Base-by-base conservation (phyloP, 53 echinoderm and acorn worm genomes). In the Pentamera pediparva region DNA sequence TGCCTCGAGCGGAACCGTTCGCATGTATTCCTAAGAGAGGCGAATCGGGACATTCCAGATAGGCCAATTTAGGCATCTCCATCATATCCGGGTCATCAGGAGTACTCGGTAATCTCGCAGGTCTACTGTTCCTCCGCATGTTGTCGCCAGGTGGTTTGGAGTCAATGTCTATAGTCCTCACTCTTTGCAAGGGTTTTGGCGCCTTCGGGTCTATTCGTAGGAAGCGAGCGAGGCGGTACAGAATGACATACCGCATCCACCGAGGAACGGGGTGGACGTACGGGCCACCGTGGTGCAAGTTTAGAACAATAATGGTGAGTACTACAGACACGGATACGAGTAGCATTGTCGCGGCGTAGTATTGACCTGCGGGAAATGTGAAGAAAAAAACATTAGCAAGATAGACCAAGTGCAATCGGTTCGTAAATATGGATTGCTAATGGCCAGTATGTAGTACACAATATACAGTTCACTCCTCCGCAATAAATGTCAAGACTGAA, bases 311-410 rank as follows among this genome's bases (percentile, higher is more conserved):
- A 19, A 91, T 86, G 4, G 98, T 98, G 12, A 98, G 76, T 62
- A 91, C 86, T 41, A 98, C 87, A 33, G 98, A 98, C 30, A 98
- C 54, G 9, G 98, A 98, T 6, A 98, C 96, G 17, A 98, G 86
- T 19, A 98, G 74, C 98, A 98, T 98, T 2, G 98, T 98, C 11
- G 89, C 88, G 8, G 87, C 98, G 64, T 98, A 98, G 51, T 98
- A 98, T 57, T 98, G 91, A 65, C 98, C 98, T 94, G n/a, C n/a
- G n/a, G n/a, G n/a, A n/a, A n/a, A n/a, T n/a, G n/a, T n/a, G n/a
- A n/a, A n/a, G n/a, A n/a, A n/a, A n/a, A n/a, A n/a, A n/a, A n/a
- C n/a, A n/a, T n/a, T n/a, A n/a, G n/a, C n/a, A n/a, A n/a, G n/a
- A n/a, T n/a, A n/a, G n/a, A n/a, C n/a, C n/a, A n/a, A n/a, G n/a